phyloP scores from a whole-genome alignment of 1,140 invertebrate species.

The Bombyx mandarina region DNA sequence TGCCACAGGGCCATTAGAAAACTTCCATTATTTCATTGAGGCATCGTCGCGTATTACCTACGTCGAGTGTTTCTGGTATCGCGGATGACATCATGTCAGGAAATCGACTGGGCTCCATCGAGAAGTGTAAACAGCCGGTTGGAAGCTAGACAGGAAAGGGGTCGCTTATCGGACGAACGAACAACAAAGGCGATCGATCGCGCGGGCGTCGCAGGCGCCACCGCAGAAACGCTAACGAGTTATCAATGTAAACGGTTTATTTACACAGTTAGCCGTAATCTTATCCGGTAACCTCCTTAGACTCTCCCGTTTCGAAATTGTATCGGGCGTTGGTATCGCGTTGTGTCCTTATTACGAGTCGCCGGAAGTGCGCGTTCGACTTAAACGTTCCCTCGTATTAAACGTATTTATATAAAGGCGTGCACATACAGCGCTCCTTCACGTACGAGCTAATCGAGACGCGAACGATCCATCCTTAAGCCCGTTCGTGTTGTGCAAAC shows the following conservation, averaged over 20 bases:
- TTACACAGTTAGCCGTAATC: conserved; percentile 67
- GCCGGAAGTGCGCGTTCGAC: conserved; percentile 49
- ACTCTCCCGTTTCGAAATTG: conserved; percentile 66
- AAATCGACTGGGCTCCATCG: background rate
- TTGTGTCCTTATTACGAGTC: conserved; percentile 50
- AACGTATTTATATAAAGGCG: conserved; percentile 48
- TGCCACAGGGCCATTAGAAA: no score
- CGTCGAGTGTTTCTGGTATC: background rate
- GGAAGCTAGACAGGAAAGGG: conserved; percentile 8
- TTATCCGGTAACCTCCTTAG: conserved; percentile 67
- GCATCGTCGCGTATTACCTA: no score
- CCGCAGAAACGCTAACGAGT: conserved; percentile 55
- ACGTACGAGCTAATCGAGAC: background rate
- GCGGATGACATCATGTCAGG: no score
- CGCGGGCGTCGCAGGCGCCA: conserved; percentile 44
- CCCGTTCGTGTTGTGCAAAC: no score
- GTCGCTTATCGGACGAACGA: conserved; percentile 26
- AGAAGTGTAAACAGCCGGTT: background rate
- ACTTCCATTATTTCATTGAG: no score
- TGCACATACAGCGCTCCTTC: conserved; percentile 22
- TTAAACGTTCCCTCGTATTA: conserved; percentile 53
- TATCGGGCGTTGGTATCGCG: conserved; percentile 45
- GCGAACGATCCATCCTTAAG: no score
- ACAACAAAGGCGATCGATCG: conserved; percentile 27
- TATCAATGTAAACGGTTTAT: conserved; percentile 67